Conservation (phyloP, 2,113 vertebrate genomes). For the Amia ocellicauda region DNA sequence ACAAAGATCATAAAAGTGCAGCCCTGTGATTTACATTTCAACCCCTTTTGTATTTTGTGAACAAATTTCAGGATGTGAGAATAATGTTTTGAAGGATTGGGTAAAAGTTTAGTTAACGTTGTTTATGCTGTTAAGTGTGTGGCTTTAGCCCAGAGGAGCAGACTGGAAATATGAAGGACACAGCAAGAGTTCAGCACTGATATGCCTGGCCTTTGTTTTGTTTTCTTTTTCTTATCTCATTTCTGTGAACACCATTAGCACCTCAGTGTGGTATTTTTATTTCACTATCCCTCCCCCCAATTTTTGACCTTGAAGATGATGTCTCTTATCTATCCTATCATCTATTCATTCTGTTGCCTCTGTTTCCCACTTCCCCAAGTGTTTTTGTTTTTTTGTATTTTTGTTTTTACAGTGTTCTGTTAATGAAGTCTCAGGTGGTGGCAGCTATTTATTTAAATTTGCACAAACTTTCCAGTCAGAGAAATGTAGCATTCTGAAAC, state of each 20-base stretch:
- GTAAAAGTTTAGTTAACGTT: neutral
- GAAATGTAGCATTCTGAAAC: no score
- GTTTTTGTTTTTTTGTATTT: neutral
- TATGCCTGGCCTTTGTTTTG: neutral
- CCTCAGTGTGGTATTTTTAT: neutral
- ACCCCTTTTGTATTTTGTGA: no score
- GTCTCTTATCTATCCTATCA: neutral
- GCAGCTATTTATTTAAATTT: no score
- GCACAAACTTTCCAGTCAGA: no score
- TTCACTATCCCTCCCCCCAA: neutral
- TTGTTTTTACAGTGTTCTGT: no score
- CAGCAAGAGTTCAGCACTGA: neutral
- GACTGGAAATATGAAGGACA: neutral
- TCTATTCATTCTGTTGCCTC: neutral
- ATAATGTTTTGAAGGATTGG: no score
- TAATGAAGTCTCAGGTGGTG: no score
- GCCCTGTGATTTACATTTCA: no score
- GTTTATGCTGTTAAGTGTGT: neutral
- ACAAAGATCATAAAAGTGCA: no score
- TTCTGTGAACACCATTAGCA: slow-evolving; percentile 5
- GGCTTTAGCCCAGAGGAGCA: neutral
- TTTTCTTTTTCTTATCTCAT: neutral
- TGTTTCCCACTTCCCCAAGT: neutral
- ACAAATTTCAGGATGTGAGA: no score
- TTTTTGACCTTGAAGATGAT: neutral